These are phyloP conservation scores for Tachysurus vachellii DNA, from an alignment of 2,113 vertebrate genomes.

Conservation along the genomic window DNA sequence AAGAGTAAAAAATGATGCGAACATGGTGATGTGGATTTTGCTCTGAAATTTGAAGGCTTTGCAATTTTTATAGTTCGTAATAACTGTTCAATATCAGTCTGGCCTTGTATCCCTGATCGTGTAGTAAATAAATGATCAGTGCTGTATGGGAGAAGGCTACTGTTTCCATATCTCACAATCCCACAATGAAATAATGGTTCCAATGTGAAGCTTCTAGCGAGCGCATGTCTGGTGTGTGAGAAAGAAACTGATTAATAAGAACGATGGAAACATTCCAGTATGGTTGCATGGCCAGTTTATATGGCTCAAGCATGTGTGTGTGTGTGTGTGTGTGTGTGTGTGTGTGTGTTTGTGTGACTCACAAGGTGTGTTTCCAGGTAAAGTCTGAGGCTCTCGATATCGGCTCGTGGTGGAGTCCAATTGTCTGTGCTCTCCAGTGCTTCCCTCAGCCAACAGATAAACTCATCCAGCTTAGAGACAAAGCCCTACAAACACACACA, in stretches of 20 bases:
- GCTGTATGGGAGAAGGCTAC: conserved; percentile 5
- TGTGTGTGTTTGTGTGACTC: conserved; percentile 61
- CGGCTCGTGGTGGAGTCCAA: conserved; percentile 90
- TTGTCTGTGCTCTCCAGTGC: conserved; percentile 94
- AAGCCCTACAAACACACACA: conserved; percentile 76
- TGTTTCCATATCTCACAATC: not conserved
- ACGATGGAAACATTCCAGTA: not conserved
- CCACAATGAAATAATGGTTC: not conserved
- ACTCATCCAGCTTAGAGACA: conserved; percentile 92
- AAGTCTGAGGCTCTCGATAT: conserved; percentile 84
- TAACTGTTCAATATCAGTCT: conserved; percentile 20
- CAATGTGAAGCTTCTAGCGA: not conserved
- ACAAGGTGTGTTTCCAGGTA: conserved; percentile 99
- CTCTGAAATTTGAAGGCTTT: conserved; percentile 19
- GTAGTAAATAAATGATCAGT: conserved; percentile 23
- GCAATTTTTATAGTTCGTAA: conserved; percentile 26
- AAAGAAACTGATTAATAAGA: not conserved
- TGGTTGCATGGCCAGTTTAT: not conserved
- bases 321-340: conserved; percentile 2
- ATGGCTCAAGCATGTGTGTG: conserved; percentile 1
- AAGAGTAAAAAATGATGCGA: conserved; percentile 22
- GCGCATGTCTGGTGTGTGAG: not conserved
- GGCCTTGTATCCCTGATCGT: not conserved
- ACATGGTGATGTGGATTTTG: not conserved
- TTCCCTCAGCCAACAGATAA: conserved; percentile 94